These are phyloP conservation scores for Sialia sialis DNA, from an alignment of 2,113 vertebrate species.

Conservation along the genomic window DNA sequence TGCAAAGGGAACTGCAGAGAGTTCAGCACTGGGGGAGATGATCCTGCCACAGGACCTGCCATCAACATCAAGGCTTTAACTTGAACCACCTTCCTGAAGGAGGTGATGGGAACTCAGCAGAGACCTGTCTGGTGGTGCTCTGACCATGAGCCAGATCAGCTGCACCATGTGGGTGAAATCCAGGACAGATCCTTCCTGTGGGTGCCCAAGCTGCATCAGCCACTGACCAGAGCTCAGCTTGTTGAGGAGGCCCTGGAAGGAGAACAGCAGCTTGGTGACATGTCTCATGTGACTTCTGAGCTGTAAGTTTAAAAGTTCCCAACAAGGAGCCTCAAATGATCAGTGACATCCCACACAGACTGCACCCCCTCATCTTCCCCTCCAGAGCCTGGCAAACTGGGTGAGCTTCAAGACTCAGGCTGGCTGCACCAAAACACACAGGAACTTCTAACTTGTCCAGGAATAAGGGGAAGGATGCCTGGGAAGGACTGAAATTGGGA, in stretches of 20 bases:
- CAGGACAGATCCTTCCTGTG: not conserved
- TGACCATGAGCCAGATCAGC: not conserved
- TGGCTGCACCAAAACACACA: not conserved
- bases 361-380: not conserved
- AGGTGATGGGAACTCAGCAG: not conserved
- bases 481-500: not conserved
- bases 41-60: not conserved
- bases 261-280: not conserved
- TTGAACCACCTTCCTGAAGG: not conserved
- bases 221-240: not conserved
- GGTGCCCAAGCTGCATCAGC: not conserved
- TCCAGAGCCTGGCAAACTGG: not conserved
- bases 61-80: not conserved
- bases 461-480: not conserved
- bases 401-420: not conserved
- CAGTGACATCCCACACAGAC: not conserved
- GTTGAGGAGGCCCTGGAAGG: not conserved
- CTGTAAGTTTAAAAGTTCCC: not conserved
- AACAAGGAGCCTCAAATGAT: not conserved
- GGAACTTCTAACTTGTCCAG: not conserved
- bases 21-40: not conserved
- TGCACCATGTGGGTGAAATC: accelerated
- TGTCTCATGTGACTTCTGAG: not conserved
- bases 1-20: not conserved
- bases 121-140: not conserved